phyloP scores from a whole-genome alignment of 2,113 vertebrate species.

The Paramisgurnus dabryanus region DNA sequence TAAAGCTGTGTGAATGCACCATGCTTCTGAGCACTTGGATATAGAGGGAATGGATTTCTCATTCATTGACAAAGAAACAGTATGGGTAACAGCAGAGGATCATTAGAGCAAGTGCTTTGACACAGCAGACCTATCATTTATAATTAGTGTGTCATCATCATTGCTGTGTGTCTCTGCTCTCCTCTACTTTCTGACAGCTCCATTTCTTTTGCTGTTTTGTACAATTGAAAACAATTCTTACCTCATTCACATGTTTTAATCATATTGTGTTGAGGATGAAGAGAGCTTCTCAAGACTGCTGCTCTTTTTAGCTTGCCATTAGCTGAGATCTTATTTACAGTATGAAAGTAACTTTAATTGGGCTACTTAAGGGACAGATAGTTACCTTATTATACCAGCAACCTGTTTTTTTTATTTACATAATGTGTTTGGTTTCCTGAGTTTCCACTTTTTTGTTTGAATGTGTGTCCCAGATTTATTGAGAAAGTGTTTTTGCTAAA shows the following conservation, averaged over 20 bases:
- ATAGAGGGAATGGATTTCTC: background rate
- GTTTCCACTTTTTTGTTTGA: background rate
- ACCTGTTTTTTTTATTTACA: background rate
- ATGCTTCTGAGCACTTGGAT: background rate
- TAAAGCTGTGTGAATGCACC: background rate
- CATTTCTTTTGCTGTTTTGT: background rate
- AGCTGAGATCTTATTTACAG: background rate
- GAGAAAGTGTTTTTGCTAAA: too few species aligned
- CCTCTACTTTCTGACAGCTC: background rate
- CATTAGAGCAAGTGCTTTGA: slow-evolving; percentile 25
- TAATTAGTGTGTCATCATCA: background rate
- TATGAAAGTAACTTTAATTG: background rate
- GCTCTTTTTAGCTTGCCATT: background rate
- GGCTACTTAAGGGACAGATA: background rate
- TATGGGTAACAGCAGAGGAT: background rate
- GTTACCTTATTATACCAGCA: slow-evolving; percentile 3
- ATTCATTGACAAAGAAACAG: background rate
- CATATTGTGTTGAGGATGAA: slow-evolving; percentile 15
- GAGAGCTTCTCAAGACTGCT: background rate
- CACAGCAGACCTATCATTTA: slow-evolving; percentile 4
- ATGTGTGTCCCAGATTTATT: background rate
- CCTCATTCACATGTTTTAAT: slow-evolving; percentile 19
- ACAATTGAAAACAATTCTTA: slow-evolving; percentile 14
- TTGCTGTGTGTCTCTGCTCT: background rate
- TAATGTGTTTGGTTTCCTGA: background rate